A percentile compares a stretch with the other conserved stretches of the same genome.
Evolutionary conservation across 1,140 invertebrate species (phyloP).

Genomic region (Rhopalosiphum padi): DNA sequence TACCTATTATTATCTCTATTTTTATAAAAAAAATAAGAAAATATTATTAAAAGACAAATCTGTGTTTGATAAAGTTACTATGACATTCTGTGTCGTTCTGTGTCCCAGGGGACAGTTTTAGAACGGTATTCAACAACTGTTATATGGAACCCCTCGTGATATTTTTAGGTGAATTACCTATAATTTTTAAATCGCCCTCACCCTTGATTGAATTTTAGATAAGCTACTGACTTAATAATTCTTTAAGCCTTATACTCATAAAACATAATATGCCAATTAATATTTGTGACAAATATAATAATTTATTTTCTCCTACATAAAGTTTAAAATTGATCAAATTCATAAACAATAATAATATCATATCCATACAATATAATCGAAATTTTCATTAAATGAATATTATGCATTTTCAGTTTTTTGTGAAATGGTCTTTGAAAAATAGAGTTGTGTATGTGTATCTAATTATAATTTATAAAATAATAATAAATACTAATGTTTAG

Average conservation of each 20-base stretch:
- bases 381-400: neutral
- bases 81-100: neutral
- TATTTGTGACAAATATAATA: neutral
- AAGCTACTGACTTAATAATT: neutral
- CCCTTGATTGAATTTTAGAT: neutral
- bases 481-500: no score
- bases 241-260: neutral
- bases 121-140: no score
- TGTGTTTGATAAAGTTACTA: neutral
- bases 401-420: neutral
- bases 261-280: neutral
- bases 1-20: no score
- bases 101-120: neutral
- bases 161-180: neutral
- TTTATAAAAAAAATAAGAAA: neutral
- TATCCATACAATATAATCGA: neutral
- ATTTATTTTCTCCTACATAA: neutral
- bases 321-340: neutral
- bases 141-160: neutral
- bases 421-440: neutral
- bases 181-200: neutral
- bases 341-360: neutral
- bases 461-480: no score
- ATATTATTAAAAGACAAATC: neutral
- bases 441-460: no score